Conservation (phyloP, 1,140 invertebrate genomes). For the Bombyx mori region DNA sequence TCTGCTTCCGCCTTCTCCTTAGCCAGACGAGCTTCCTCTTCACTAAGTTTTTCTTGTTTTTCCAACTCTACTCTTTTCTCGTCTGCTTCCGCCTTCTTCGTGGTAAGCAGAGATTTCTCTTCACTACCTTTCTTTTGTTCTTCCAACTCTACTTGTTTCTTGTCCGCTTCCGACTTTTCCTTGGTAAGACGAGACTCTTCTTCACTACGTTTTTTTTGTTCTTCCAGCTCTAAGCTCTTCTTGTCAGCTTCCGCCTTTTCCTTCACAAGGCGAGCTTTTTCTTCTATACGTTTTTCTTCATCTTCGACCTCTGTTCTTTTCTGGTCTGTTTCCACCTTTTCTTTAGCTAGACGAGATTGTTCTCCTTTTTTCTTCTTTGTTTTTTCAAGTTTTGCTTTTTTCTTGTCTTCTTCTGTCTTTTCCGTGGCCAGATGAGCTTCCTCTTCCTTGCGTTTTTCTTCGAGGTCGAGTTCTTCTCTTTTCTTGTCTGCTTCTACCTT, state of each 20-base stretch:
- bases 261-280: background rate
- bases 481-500: constrained; percentile 19
- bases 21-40: too few species aligned
- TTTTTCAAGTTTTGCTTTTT: constrained; percentile 22
- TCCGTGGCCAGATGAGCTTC: constrained; percentile 15
- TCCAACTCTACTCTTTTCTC: too few species aligned
- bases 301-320: background rate
- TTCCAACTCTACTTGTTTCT: constrained; percentile 6
- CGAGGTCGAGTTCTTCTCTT: constrained; percentile 20
- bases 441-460: constrained; percentile 12
- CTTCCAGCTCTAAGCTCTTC: background rate
- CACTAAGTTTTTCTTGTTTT: too few species aligned
- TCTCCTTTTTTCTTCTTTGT: background rate
- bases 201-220: background rate
- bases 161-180: constrained; percentile 6
- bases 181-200: constrained; percentile 22
- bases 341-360: constrained; percentile 12
- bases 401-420: constrained; percentile 25
- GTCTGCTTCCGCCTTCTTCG: background rate
- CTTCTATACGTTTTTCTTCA: constrained; percentile 2
- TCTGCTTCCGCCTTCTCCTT: too few species aligned
- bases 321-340: constrained; percentile 12
- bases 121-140: constrained; percentile 10
- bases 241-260: background rate
- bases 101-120: constrained; percentile 1